phyloP scores from a whole-genome alignment of 1,140 invertebrate genomes.

The Dendroctonus ponderosae region DNA sequence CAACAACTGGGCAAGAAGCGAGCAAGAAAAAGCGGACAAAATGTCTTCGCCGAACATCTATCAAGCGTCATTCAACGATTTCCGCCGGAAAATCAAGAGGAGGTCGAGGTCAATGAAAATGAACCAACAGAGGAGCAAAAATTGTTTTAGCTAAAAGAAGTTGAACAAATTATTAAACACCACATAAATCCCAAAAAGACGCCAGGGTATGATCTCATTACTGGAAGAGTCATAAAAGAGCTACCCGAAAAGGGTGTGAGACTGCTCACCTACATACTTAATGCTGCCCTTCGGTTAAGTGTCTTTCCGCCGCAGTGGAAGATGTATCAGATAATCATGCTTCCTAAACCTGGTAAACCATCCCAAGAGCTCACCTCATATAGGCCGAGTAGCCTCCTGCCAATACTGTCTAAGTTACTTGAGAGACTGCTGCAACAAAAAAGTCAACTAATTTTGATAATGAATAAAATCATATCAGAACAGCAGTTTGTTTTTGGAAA shows the following conservation, averaged over 20 bases:
- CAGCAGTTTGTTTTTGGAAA: conserved; percentile 46
- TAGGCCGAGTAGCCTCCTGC: background rate
- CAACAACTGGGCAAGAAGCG: background rate
- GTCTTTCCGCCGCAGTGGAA: background rate
- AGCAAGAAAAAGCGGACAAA: conserved; percentile 1
- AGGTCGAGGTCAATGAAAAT: too few species aligned
- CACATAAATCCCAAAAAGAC: too few species aligned
- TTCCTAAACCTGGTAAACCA: conserved; percentile 2
- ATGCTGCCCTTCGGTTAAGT: background rate
- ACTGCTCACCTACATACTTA: background rate
- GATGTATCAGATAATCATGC: background rate
- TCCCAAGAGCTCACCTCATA: background rate
- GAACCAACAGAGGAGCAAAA: too few species aligned
- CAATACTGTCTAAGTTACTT: conserved; percentile 3
- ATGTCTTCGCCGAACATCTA: background rate
- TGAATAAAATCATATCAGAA: conserved; percentile 25
- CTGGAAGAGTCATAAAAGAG: background rate
- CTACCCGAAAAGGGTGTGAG: background rate
- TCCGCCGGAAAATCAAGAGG: background rate
- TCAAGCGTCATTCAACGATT: background rate
- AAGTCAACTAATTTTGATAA: background rate
- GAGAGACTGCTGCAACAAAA: background rate
- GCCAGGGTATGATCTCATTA: conserved; percentile 1
- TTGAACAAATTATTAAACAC: too few species aligned
- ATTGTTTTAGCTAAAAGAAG: too few species aligned